Base-by-base conservation (phyloP, 23 tunicate species). In the Diplosoma virens region DNA sequence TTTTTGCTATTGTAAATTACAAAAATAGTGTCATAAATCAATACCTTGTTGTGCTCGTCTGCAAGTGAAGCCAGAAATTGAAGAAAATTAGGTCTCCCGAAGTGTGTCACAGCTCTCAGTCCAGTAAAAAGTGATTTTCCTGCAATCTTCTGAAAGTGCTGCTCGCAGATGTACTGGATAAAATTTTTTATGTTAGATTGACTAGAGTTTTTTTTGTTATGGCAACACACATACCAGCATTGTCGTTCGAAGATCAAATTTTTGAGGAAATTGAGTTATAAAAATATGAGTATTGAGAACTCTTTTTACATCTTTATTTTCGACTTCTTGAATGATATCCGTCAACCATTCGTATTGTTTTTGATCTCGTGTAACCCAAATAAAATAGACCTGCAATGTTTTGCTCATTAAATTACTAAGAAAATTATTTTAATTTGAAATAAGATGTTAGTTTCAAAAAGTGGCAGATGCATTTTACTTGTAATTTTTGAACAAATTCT, bases 51-150 rank as follows among this genome's bases (percentile, higher is more conserved):
- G 47, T 87, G 75, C 37, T 94, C 79, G 0, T 82, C 79, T 11
- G 80, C 79, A 25, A 87, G 63, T 25, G 93, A 71, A 16, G 6
- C 22, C 22, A 94, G 67, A 60, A 94, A 82, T 30, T 65, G 59
- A 0, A 58, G 32, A 30, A 94, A 87, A 46, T 94, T 67, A 20
- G 98, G 98, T 24, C 98, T 75, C 3, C 98, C 98, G 35, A 94
- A 94, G 31, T 94, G 98, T 31, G 98, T 87, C 58, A 66, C 66
- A 22, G 98, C 89, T 32, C 95, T 59, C 66, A 94, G 58, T 33
- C 98, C 98, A n/a, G 98, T 94, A 46, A 94, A 94, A 7, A 94
- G 82, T 41, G 89, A 81, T 50, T 75, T 82, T n/a, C 98, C 95
- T 20, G 89, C 81, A 6, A 78, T 58, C 58, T 79, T 86, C n/a